phyloP scores from a whole-genome alignment of 2,888 invertebrate genomes.

The Agrenia bidenticulata region DNA sequence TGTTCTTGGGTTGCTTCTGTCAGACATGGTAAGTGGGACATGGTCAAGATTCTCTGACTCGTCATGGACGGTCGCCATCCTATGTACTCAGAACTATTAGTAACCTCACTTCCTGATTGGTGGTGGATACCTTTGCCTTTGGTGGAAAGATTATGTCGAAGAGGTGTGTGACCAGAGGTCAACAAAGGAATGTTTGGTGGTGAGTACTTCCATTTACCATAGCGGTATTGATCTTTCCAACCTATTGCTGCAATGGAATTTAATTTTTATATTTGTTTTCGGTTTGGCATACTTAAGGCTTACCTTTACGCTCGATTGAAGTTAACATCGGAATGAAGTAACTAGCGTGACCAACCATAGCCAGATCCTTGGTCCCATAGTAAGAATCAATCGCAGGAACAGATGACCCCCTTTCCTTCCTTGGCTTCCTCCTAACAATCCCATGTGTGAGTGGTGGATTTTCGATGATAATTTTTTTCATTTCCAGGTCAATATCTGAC shows the following conservation, averaged over 20 bases:
- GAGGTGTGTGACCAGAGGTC: not conserved
- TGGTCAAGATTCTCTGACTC: too few relatives aligned
- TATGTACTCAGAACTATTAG: too few relatives aligned
- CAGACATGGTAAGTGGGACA: too few relatives aligned
- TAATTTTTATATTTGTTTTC: not conserved
- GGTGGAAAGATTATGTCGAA: not conserved
- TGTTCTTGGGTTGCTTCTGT: too few relatives aligned
- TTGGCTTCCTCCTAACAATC: conserved; percentile 35
- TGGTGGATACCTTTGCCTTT: too few relatives aligned
- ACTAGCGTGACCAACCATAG: conserved; percentile 45
- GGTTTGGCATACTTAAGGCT: too few relatives aligned
- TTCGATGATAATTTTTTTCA: conserved; percentile 38
- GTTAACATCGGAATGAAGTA: conserved; percentile 45
- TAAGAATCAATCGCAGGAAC: conserved; percentile 45
- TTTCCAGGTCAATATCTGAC: conserved; percentile 41
- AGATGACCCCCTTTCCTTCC: conserved; percentile 41
- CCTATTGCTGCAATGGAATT: conserved; percentile 30
- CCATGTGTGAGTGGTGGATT: conserved; percentile 39
- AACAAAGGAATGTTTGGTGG: conserved; percentile 13
- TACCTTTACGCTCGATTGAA: conserved; percentile 37
- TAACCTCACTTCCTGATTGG: too few relatives aligned
- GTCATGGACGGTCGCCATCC: too few relatives aligned
- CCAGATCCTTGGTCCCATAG: conserved; percentile 42
- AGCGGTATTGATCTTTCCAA: conserved; percentile 40
- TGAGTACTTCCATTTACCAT: conserved; percentile 43